Evolutionary conservation across 1,140 invertebrate genomes (phyloP), one percentile per base, ranked within the genome.

Genomic region (Leptonema lineaticorne): DNA sequence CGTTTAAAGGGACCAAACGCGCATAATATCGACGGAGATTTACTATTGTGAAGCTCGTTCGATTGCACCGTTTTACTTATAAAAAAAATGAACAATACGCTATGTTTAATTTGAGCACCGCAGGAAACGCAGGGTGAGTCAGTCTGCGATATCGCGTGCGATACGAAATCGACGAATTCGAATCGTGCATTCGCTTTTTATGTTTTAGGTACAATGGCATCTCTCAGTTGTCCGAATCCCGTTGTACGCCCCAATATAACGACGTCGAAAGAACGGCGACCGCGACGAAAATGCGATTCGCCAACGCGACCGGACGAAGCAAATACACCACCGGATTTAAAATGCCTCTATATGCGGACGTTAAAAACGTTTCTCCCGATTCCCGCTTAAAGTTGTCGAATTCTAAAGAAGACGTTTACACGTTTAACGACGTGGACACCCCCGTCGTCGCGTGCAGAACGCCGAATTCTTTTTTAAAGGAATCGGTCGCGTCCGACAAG

Each of bases 51-150:
- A 48, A 41, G 14, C 33, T 14, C 48, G 20, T 22, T 53, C 58
- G 7, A 46, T 59, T n/a, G 73, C 74, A 69, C 77, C 77, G 73
- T 76, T 76, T 77, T 69, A 78, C 4, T 30, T 27, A 24, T 16
- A 74, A 75, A 65, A n/a, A 59, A 75, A 74, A 81, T 78, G 76
- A 82, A 79, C 78, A 76, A 76, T 74, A 74, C 78, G 82, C 64
- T 74, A 83, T 83, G 81, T 83, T 81, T 76, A 82, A 78, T 80
- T 78, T 83, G 80, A 82, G 81, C 75, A 74, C 80, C 74, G 76
- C 81, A 72, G 79, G 79, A 79, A 83, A 81, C 80, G 79, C 81
- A 74, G 80, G 79, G 80, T 83, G 71, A 77, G 75, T 75, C 14
- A n/a, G 14, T 26, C 26, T 62, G 45, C 26, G 5, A 11, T 8